These are phyloP conservation scores for Anhinga anhinga DNA, from an alignment of 2,113 vertebrate species.

Conservation along the genomic window DNA sequence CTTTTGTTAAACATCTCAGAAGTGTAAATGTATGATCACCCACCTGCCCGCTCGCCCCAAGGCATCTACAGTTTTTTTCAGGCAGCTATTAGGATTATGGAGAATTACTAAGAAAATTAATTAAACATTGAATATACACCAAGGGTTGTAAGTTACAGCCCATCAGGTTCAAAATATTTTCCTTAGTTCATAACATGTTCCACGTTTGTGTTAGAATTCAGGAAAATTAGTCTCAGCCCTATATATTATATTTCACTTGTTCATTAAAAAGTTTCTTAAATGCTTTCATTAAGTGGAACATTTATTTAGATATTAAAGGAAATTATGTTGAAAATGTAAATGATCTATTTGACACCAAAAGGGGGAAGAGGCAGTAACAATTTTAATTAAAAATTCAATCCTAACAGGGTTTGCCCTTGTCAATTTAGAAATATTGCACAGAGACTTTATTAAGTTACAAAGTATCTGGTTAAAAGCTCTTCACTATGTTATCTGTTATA, in stretches of 20 bases:
- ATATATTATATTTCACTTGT: constrained; percentile 54
- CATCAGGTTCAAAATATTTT: constrained; percentile 34
- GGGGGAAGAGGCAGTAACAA: constrained; percentile 27
- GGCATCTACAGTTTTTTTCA: neutral
- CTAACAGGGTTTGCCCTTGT: constrained; percentile 24
- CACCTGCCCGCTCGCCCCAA: fast-evolving
- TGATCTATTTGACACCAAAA: constrained; percentile 55
- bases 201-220: neutral
- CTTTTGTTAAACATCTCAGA: neutral
- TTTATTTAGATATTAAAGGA: constrained; percentile 52
- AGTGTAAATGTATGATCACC: neutral
- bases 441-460: constrained; percentile 39
- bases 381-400: constrained; percentile 62
- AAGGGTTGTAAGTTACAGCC: constrained; percentile 33
- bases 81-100: neutral
- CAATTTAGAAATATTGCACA: constrained; percentile 40
- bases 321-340: constrained; percentile 65
- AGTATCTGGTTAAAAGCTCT: constrained; percentile 17
- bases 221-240: constrained; percentile 21
- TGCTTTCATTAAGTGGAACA: constrained; percentile 33
- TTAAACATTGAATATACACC: constrained; percentile 38
- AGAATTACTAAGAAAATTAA: constrained; percentile 39
- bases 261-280: constrained; percentile 59
- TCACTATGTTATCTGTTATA: neutral
- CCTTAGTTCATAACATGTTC: constrained; percentile 8